phyloP scores from a whole-genome alignment of 2,888 invertebrate genomes.

The Xestia ashworthii region DNA sequence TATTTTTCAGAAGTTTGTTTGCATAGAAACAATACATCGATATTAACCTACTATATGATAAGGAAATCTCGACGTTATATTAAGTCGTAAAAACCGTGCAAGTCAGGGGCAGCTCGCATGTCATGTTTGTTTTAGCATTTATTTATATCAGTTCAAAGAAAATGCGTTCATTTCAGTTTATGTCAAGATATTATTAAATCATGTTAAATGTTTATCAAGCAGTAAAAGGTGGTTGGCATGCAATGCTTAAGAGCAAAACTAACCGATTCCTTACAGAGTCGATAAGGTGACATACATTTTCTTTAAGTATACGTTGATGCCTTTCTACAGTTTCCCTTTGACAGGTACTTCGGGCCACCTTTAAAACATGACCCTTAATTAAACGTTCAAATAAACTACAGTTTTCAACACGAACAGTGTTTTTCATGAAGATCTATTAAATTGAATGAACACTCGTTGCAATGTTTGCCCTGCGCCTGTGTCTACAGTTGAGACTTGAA shows the following conservation, averaged over 20 bases:
- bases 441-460: background rate
- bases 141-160: background rate
- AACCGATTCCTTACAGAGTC: constrained; percentile 13
- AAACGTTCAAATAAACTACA: background rate
- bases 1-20: background rate
- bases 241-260: background rate
- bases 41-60: background rate
- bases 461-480: constrained; percentile 8
- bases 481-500: background rate
- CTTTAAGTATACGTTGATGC: background rate
- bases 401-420: background rate
- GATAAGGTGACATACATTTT: constrained; percentile 34
- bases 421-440: background rate
- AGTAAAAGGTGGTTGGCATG: background rate
- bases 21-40: background rate
- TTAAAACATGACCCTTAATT: background rate
- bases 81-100: background rate
- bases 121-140: background rate
- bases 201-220: background rate
- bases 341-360: background rate
- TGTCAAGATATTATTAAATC: background rate
- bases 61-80: background rate
- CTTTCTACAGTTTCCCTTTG: no score
- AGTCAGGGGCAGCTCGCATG: background rate
- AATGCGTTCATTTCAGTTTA: background rate